phyloP scores from a whole-genome alignment of 2,797 vertebrate species.

The Nannoperca obscura region DNA sequence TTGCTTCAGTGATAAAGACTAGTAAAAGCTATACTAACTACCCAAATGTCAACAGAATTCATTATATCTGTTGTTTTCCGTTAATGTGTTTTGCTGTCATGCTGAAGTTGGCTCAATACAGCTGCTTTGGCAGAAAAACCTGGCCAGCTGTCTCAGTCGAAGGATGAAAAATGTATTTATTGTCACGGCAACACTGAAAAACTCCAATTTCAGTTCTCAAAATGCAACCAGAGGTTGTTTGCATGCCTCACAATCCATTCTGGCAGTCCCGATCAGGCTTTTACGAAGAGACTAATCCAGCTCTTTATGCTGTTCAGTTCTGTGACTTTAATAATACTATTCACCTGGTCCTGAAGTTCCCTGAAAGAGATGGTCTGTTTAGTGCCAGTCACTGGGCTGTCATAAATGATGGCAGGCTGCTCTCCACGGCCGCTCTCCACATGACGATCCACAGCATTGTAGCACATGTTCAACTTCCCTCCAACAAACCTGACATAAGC shows the following conservation, averaged over 20 bases:
- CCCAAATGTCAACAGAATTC: conserved; percentile 13
- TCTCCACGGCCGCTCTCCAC: conserved; percentile 90
- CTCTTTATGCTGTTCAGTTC: background rate
- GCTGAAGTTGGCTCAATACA: conserved; percentile 10
- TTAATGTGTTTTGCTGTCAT: conserved; percentile 1
- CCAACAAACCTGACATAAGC: conserved; percentile 89
- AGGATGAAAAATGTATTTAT: conserved; percentile 5
- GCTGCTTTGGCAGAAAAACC: background rate
- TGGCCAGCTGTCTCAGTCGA: background rate
- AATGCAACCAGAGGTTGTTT: background rate
- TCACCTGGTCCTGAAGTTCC: conserved; percentile 92
- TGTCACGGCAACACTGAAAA: conserved; percentile 26
- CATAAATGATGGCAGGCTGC: conserved; percentile 92
- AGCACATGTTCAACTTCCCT: conserved; percentile 94
- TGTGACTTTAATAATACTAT: background rate
- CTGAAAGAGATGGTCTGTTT: conserved; percentile 91
- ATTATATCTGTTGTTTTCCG: conserved; percentile 1
- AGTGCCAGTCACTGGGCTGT: conserved; percentile 94
- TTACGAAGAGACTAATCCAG: background rate
- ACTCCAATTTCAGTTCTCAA: background rate
- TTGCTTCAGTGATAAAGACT: background rate
- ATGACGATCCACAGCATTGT: conserved; percentile 95
- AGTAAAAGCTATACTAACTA: background rate
- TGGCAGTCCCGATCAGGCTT: background rate
- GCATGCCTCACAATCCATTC: background rate